Conservation (phyloP, 1,140 invertebrate species). For the Drosophila tropicalis region DNA sequence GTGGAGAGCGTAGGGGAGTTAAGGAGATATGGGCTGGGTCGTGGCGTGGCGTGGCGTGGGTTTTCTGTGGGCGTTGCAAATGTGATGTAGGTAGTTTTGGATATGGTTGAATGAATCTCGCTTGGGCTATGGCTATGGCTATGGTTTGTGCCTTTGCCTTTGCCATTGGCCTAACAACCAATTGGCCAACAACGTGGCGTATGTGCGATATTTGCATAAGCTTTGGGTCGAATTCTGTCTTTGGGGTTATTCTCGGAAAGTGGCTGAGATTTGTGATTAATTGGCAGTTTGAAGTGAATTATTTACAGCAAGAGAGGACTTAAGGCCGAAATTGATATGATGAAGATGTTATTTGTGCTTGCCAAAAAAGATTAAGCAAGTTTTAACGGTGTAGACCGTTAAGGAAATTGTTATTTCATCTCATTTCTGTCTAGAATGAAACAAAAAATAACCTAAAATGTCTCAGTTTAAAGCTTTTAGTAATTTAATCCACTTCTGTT, state of each 20-base stretch:
- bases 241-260: constrained; percentile 10
- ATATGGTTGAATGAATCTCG: constrained; percentile 41
- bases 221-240: constrained; percentile 25
- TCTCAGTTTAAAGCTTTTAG: no score
- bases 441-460: no score
- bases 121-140: neutral
- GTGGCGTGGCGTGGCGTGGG: no score
- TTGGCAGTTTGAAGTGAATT: constrained; percentile 49
- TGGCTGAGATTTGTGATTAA: constrained; percentile 51
- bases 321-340: neutral
- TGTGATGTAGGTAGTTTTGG: constrained; percentile 51
- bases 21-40: neutral
- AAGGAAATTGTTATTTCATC: neutral
- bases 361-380: neutral
- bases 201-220: constrained; percentile 52
- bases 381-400: neutral
- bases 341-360: neutral
- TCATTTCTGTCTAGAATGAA: neutral
- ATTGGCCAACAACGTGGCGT: constrained; percentile 27
- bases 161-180: constrained; percentile 2
- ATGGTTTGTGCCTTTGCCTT: constrained; percentile 12
- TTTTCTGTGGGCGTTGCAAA: neutral
- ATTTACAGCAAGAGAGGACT: constrained; percentile 22
- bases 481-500: no score
- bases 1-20: neutral